phyloP scores from a whole-genome alignment of 2,888 invertebrate genomes.

The Eristalis tenax region DNA sequence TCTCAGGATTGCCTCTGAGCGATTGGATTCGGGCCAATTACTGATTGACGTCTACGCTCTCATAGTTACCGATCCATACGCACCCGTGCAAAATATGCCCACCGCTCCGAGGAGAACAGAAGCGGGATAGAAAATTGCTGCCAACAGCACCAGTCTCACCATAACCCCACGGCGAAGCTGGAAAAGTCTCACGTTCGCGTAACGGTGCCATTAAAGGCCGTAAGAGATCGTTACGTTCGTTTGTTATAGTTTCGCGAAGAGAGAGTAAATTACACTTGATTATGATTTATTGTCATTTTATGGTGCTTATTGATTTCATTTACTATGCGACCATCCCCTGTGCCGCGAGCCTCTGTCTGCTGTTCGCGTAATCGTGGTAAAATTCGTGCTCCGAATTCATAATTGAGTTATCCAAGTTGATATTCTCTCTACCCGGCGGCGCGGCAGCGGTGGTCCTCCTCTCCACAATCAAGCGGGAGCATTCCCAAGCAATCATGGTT shows the following conservation, averaged over 20 bases:
- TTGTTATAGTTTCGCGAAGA: slow-evolving; percentile 69
- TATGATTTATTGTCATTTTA: slow-evolving; percentile 70
- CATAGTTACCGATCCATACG: slow-evolving; percentile 16
- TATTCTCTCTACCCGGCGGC: background rate
- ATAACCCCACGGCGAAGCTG: slow-evolving; percentile 7
- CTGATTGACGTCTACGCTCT: slow-evolving; percentile 19
- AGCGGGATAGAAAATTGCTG: slow-evolving; percentile 48
- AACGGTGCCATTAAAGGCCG: slow-evolving; percentile 66
- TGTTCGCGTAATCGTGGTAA: slow-evolving; percentile 50
- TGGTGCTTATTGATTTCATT: slow-evolving; percentile 64
- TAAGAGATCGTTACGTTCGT: slow-evolving; percentile 67
- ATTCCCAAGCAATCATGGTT: slow-evolving; percentile 53
- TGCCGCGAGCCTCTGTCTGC: background rate
- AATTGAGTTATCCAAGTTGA: slow-evolving; percentile 55
- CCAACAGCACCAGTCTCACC: slow-evolving; percentile 26
- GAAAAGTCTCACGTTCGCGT: slow-evolving; percentile 69
- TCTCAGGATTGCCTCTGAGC: slow-evolving; percentile 61
- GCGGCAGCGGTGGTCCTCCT: too few relatives aligned
- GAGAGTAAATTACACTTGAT: slow-evolving; percentile 68
- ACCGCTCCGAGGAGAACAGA: background rate
- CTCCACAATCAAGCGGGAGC: background rate
- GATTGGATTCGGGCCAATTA: slow-evolving; percentile 66
- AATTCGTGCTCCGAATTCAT: slow-evolving; percentile 63
- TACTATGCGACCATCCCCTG: background rate
- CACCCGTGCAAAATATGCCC: slow-evolving; percentile 45